Conservation (phyloP, 2,113 vertebrate species). For the Anser cygnoides region DNA sequence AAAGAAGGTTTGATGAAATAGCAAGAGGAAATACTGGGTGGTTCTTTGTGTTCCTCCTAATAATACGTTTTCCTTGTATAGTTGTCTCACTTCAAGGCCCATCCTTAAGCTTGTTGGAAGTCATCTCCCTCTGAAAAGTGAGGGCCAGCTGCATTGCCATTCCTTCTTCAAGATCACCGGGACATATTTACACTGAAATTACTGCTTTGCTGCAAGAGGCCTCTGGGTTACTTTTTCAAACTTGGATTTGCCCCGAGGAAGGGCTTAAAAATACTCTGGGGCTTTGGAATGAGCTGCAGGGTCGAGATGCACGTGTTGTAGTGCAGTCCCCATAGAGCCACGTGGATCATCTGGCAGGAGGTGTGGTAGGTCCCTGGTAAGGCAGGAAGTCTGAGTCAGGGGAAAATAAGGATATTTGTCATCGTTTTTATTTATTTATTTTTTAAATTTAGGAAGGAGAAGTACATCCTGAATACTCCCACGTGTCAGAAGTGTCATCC, state of each 20-base stretch:
- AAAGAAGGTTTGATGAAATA: neutral
- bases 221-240: neutral
- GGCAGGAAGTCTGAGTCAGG: neutral
- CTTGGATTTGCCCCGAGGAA: neutral
- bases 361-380: neutral
- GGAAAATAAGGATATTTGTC: neutral
- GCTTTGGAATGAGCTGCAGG: neutral
- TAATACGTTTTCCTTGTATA: neutral
- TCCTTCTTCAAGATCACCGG: neutral
- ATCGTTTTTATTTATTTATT: too few relatives aligned
- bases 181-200: accelerated
- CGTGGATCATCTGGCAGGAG: neutral
- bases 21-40: neutral
- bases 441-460: neutral
- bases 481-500: neutral
- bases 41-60: neutral
- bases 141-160: neutral
- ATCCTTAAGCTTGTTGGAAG: neutral
- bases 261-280: neutral
- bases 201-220: neutral
- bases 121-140: neutral
- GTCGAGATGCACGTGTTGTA: neutral
- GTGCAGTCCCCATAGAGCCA: neutral
- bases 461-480: neutral
- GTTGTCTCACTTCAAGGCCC: neutral